These are phyloP conservation scores for Polyodon spathula DNA, from an alignment of 2,113 vertebrate genomes.

Conservation along the genomic window DNA sequence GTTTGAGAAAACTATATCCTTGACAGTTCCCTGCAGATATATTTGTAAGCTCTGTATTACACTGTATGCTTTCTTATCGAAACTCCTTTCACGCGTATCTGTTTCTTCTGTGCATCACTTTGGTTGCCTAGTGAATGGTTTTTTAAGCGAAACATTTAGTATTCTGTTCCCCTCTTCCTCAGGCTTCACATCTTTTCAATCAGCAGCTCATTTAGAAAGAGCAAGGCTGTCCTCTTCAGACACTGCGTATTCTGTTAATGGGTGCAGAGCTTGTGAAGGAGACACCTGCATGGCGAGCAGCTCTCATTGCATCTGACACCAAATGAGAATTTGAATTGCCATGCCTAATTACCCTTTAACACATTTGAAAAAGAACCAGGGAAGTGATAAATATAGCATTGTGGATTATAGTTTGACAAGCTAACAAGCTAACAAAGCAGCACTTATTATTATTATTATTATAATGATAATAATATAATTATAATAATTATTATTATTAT, in stretches of 20 bases:
- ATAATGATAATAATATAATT: too few relatives aligned
- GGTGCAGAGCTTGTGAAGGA: not conserved
- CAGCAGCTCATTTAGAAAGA: slow-evolving; percentile 8
- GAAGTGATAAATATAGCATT: slow-evolving; percentile 16
- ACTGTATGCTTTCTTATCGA: not conserved
- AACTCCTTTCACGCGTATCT: slow-evolving; percentile 18
- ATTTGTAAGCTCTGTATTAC: slow-evolving; percentile 11
- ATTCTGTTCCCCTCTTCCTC: slow-evolving; percentile 17
- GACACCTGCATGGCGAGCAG: not conserved
- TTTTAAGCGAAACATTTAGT: slow-evolving; percentile 20
- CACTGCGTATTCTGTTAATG: slow-evolving; percentile 8
- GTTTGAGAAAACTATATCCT: too few relatives aligned
- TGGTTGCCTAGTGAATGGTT: slow-evolving; percentile 1
- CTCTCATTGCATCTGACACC: not conserved
- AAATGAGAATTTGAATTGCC: slow-evolving; percentile 30
- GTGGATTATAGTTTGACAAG: not conserved
- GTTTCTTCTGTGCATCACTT: slow-evolving; percentile 18
- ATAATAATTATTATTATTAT: too few relatives aligned
- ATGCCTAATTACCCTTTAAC: slow-evolving; percentile 27
- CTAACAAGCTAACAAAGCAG: slow-evolving; percentile 26
- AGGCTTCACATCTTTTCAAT: slow-evolving; percentile 17
- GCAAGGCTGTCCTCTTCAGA: slow-evolving; percentile 4
- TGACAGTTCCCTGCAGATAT: too few relatives aligned
- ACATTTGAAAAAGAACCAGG: not conserved
- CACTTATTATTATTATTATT: too few relatives aligned